Base-by-base conservation (phyloP, 2,888 invertebrate species). In the Drosophila conformis region DNA sequence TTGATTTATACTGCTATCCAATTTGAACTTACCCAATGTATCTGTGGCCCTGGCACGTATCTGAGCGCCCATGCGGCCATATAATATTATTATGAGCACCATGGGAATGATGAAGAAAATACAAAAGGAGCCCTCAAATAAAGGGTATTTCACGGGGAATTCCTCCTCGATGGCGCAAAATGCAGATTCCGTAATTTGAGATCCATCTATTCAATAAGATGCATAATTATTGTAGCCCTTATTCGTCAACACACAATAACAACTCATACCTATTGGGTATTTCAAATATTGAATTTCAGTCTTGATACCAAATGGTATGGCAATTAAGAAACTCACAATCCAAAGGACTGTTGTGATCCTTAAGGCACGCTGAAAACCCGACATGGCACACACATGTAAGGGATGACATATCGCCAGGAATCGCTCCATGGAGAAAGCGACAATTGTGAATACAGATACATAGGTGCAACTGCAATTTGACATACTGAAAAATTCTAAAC, bases 401-500 rank as follows among this genome's bases (percentile, higher is more conserved):
- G 98, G 98, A 92, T 98, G 97, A 91, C 98, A 98, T 90, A 98
- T 98, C 38, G 98, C 98, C 79, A 98, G 94, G 94, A 98, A 97
- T 51, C 98, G 95, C 94, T 98, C 98, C 93, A 97, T 95, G 0
- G 98, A 98, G 93, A 98, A 98, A 4, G 97, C 97, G 52, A 98
- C 97, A 82, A 98, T 98, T 31, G 98, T 98, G 90, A 98, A 94
- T 57, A 98, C 97, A 1, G 98, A 98, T 1, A 97, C 97, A 93
- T 98, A 98, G 0, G 97, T 96, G 0, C 97, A 97, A 93, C 97
- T 97, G 94, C 11, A 57, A 58, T 10, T 48, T 1, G 13, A 25
- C 2, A 40, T 15, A 4, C 21, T 52, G 6, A 18, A 29, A n/a
- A 25, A 42, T n/a, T 18, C 1, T 10, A 40, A 4, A n/a, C 21